These are phyloP conservation scores for Phyto melanocephala DNA, from an alignment of 2,888 invertebrate species.

Conservation along the genomic window DNA sequence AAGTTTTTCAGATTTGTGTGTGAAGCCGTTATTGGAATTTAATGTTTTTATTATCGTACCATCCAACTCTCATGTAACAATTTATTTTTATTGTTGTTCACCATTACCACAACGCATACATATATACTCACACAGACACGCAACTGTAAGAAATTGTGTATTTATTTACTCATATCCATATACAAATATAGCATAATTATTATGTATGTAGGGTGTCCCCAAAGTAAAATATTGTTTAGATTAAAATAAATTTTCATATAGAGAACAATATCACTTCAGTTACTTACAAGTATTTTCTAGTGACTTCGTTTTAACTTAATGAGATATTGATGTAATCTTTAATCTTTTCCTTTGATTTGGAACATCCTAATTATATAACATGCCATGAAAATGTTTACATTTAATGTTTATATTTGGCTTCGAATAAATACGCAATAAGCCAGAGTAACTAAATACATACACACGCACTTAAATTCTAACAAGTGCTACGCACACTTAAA, in stretches of 20 bases:
- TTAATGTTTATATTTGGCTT: constrained; percentile 39
- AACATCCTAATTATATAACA: neutral
- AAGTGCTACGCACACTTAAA: neutral
- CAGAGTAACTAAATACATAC: constrained; percentile 1
- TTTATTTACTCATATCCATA: neutral
- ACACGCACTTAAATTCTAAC: neutral
- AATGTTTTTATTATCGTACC: neutral
- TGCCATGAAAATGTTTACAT: constrained; percentile 27
- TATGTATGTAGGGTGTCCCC: too few species aligned
- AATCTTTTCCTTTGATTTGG: too few species aligned
- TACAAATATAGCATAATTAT: too few species aligned
- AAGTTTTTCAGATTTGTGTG: neutral
- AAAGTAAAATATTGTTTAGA: too few species aligned
- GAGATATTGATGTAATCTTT: too few species aligned
- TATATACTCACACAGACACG: neutral
- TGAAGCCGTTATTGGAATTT: neutral
- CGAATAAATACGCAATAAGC: constrained; percentile 43
- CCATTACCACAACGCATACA: neutral
- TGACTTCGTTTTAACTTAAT: too few species aligned
- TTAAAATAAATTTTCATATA: too few species aligned
- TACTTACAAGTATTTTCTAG: too few species aligned
- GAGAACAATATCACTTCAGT: too few species aligned
- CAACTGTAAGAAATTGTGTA: constrained; percentile 22
- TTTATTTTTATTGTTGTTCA: constrained; percentile 8
- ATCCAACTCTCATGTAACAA: neutral